phyloP scores from a whole-genome alignment of 2,888 invertebrate genomes.

The Pheosia tremula region DNA sequence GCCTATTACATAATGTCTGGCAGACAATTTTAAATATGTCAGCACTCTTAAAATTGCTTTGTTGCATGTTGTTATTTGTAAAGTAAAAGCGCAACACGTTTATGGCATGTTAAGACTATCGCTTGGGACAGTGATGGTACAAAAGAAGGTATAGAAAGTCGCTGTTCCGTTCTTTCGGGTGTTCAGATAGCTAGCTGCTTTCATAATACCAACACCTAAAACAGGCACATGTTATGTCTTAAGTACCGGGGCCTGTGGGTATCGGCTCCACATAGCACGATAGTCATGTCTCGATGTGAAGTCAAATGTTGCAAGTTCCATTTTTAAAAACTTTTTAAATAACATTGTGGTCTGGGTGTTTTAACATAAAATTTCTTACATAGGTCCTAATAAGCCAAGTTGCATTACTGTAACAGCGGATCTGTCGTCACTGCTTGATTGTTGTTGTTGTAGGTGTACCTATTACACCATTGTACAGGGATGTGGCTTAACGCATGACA shows the following conservation, averaged over 20 bases:
- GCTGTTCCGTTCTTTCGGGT: constrained; percentile 26
- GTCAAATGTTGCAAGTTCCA: too few species aligned
- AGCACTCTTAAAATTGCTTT: constrained; percentile 7
- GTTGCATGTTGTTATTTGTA: constrained; percentile 19
- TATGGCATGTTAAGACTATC: constrained; percentile 54
- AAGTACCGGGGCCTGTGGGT: background rate
- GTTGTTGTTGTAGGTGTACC: background rate
- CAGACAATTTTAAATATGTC: constrained; percentile 3
- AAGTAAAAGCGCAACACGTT: constrained; percentile 30
- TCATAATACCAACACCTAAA: constrained; percentile 40
- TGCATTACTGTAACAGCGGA: background rate
- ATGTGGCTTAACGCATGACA: constrained; percentile 28
- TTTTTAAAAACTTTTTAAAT: too few species aligned
- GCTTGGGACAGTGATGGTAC: constrained; percentile 68
- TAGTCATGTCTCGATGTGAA: background rate
- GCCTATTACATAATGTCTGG: background rate
- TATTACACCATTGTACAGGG: constrained; percentile 13
- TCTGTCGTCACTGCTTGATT: too few species aligned
- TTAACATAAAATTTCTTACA: too few species aligned
- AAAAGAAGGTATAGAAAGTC: constrained; percentile 55
- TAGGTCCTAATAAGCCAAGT: background rate
- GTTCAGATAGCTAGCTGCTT: constrained; percentile 49
- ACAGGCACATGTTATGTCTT: constrained; percentile 15
- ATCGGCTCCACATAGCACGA: background rate
- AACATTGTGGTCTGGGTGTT: too few species aligned